phyloP scores from a whole-genome alignment of 2,888 invertebrate species.

The Eledona agricola region DNA sequence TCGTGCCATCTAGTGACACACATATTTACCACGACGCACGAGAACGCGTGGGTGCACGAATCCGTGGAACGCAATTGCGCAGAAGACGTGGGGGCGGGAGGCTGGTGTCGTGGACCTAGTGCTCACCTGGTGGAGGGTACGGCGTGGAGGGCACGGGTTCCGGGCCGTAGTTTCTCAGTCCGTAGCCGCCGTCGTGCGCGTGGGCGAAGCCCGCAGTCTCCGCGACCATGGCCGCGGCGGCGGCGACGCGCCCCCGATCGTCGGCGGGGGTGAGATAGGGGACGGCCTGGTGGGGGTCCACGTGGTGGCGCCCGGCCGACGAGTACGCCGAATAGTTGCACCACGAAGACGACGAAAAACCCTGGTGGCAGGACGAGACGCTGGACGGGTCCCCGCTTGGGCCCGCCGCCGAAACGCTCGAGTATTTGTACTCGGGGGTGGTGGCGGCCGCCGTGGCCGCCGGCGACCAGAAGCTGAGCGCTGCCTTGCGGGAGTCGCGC shows the following conservation, averaged over 20 bases:
- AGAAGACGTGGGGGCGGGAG: background rate
- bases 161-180: constrained; percentile 77
- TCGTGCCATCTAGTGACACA: constrained; percentile 55
- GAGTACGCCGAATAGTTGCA: constrained; percentile 75
- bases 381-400: constrained; percentile 65
- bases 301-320: constrained; percentile 69
- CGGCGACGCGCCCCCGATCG: constrained; percentile 72
- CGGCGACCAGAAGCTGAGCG: constrained; percentile 76
- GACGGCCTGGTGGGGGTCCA: constrained; percentile 68
- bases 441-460: constrained; percentile 68
- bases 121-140: constrained; percentile 79
- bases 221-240: constrained; percentile 66
- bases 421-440: constrained; percentile 70
- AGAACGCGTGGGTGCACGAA: too few relatives aligned
- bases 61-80: constrained; percentile 13
- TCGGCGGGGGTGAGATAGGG: constrained; percentile 76
- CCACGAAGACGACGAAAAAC: constrained; percentile 75
- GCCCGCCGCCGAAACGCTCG: constrained; percentile 62
- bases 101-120: constrained; percentile 12
- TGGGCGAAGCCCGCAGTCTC: constrained; percentile 75
- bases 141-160: constrained; percentile 79
- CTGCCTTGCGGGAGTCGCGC: constrained; percentile 68
- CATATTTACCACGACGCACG: constrained; percentile 29
- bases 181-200: constrained; percentile 71
- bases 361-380: constrained; percentile 73